Conservation (phyloP, 2,113 vertebrate species). For the Oncorhynchus nerka region DNA sequence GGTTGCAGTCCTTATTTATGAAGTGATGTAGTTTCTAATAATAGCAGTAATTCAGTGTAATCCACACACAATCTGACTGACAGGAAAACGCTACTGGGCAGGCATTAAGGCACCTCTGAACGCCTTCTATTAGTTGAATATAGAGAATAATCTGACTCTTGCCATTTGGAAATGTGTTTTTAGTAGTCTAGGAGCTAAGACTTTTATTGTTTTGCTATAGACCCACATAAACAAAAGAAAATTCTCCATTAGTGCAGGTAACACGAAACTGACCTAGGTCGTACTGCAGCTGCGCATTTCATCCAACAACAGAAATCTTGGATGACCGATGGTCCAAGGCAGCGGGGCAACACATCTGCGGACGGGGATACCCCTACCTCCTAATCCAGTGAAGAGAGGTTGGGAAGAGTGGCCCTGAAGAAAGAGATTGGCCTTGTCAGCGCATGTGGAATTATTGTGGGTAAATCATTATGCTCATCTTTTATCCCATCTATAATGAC, state of each 20-base stretch:
- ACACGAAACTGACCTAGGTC: not conserved
- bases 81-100: not conserved
- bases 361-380: not conserved
- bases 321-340: conserved; percentile 59
- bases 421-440: conserved; percentile 83
- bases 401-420: conserved; percentile 77
- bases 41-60: conserved; percentile 10
- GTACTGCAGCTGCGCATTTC: not conserved
- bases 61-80: not conserved
- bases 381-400: conserved; percentile 4
- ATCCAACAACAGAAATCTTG: not conserved
- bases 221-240: not conserved
- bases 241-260: not conserved
- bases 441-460: conserved; percentile 82
- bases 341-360: conserved; percentile 32
- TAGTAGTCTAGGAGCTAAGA: not conserved
- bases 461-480: conserved; percentile 57
- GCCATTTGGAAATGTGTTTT: not conserved
- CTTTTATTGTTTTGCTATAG: not conserved
- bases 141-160: too few relatives aligned
- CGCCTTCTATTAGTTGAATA: not conserved
- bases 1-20: conserved; percentile 10
- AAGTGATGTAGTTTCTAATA: conserved; percentile 8
- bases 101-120: too few relatives aligned
- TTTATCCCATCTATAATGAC: not conserved